Conservation (phyloP, 2,888 invertebrate genomes). For the Merodon equestris region DNA sequence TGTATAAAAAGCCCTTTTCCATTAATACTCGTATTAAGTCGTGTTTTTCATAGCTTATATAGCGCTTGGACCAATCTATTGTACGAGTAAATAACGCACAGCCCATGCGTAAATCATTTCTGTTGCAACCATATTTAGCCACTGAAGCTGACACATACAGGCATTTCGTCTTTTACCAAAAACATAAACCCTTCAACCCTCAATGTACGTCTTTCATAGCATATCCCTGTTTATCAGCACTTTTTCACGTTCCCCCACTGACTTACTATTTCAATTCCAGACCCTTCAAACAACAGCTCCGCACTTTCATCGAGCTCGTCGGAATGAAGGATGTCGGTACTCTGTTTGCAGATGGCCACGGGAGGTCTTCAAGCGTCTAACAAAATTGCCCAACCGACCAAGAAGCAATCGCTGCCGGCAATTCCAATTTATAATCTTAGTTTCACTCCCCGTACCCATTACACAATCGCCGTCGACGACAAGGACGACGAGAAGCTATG, state of each 20-base stretch:
- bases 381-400: conserved; percentile 64
- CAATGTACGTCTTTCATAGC: conserved; percentile 23
- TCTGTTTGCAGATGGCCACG: conserved; percentile 41
- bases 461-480: no score
- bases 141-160: no score
- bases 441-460: conserved; percentile 30
- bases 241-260: neutral
- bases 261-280: conserved; percentile 34
- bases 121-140: no score
- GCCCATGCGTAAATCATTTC: no score
- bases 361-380: conserved; percentile 14
- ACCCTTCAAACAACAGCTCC: conserved; percentile 2
- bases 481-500: no score
- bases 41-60: no score
- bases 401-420: conserved; percentile 68
- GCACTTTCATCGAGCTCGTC: conserved; percentile 57
- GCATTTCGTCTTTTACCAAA: no score
- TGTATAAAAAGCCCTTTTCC: no score
- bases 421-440: conserved; percentile 64
- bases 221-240: no score
- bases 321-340: conserved; percentile 45
- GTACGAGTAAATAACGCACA: no score
- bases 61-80: no score
- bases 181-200: neutral
- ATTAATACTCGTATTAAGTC: no score